Evolutionary conservation across 2,113 vertebrate genomes (phyloP).

Genomic region (Pristiophorus japonicus): DNA sequence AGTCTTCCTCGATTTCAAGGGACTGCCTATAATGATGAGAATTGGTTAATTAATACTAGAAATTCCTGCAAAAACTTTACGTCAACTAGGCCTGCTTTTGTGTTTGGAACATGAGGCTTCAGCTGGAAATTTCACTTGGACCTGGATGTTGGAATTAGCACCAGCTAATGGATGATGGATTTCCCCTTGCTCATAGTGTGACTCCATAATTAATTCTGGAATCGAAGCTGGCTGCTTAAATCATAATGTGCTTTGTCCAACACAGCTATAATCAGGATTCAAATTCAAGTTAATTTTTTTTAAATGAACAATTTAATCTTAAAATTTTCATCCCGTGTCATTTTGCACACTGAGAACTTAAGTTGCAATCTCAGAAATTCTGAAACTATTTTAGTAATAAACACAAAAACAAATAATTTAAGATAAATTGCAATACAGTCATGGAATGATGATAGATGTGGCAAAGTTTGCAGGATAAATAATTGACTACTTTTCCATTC

Average conservation of each 20-base stretch:
- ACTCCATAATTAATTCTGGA: background rate
- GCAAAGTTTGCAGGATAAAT: background rate
- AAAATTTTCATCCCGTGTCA: background rate
- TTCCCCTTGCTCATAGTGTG: too few relatives aligned
- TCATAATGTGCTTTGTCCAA: background rate
- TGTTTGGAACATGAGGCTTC: too few relatives aligned
- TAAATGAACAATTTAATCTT: background rate
- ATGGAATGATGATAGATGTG: background rate
- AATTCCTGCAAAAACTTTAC: too few relatives aligned
- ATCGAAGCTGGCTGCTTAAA: background rate
- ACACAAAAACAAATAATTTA: background rate
- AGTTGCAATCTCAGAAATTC: background rate
- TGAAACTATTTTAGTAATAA: background rate
- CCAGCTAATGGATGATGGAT: too few relatives aligned
- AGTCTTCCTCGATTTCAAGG: too few relatives aligned
- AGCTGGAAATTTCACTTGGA: too few relatives aligned
- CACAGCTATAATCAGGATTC: background rate
- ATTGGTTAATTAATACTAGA: too few relatives aligned
- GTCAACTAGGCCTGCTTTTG: too few relatives aligned
- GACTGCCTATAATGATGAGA: too few relatives aligned
- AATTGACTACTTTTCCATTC: background rate
- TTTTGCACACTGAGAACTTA: background rate
- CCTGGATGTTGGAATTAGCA: too few relatives aligned
- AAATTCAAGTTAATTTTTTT: background rate
- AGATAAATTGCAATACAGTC: background rate